These are phyloP conservation scores for Bagarius yarrelli DNA, from an alignment of 2,113 vertebrate genomes.

Conservation along the genomic window DNA sequence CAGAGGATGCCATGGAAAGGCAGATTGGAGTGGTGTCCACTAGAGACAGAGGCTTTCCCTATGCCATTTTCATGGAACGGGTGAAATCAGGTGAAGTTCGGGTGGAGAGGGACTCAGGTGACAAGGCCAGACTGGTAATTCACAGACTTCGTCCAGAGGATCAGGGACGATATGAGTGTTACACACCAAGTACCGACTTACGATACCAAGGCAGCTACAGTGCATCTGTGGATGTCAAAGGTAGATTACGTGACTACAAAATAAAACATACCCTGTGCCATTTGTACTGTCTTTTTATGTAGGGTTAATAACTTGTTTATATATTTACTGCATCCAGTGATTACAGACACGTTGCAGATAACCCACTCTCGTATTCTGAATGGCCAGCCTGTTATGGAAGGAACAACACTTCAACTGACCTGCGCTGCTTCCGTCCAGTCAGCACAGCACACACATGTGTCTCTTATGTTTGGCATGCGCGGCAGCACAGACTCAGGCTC, in stretches of 20 bases:
- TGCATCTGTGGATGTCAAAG: constrained; percentile 74
- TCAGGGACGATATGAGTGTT: constrained; percentile 82
- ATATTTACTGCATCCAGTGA: constrained; percentile 68
- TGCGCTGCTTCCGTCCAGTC: constrained; percentile 75
- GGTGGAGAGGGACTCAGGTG: constrained; percentile 75
- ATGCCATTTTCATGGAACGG: constrained; percentile 66
- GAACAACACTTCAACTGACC: constrained; percentile 75
- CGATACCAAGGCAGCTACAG: constrained; percentile 81
- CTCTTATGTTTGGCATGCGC: constrained; percentile 76
- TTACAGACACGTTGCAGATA: constrained; percentile 80
- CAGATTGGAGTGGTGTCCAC: constrained; percentile 81
- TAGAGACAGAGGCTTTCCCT: constrained; percentile 75
- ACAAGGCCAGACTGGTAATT: constrained; percentile 72
- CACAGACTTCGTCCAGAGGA: constrained; percentile 76
- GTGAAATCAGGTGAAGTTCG: constrained; percentile 77
- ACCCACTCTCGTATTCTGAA: constrained; percentile 63
- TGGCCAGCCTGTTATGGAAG: constrained; percentile 71
- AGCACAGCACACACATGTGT: constrained; percentile 80
- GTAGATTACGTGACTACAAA: constrained; percentile 56
- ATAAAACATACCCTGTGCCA: neutral
- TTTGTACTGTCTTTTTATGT: neutral
- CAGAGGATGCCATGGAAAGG: constrained; percentile 61
- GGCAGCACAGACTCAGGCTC: constrained; percentile 29
- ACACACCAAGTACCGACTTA: constrained; percentile 81
- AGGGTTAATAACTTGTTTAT: neutral